Evolutionary conservation across 2,888 invertebrate species (phyloP), one percentile per base, ranked within the genome.

Genomic region (Drosophila atripex): DNA sequence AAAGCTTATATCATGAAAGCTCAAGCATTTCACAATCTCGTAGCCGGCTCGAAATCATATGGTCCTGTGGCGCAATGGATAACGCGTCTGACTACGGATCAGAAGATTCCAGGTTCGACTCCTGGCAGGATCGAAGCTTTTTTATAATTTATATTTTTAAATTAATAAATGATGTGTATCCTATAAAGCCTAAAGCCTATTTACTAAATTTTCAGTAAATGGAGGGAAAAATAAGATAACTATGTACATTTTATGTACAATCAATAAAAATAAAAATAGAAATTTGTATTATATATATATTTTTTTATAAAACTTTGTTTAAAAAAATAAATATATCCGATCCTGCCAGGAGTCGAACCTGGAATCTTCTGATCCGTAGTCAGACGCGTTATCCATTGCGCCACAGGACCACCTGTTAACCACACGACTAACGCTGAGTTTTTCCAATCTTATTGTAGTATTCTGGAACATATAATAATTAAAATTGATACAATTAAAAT

Each of bases 61-160:
- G 80, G 80, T 80, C 80, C 78, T 80, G 80, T 80, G 80, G 80
- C 80, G 80, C 80, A 80, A 80, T 80, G 80, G 80, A 80, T 80
- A 80, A 91, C 91, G 91, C 92, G 92, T 91, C 92, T 91, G 91
- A 91, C 92, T 91, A 91, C 90, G 91, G 91, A 91, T 91, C 91
- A 91, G 91, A 91, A 91, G 91, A 91, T 91, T 91, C 92, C 73
- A 80, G 87, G 87, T 80, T 86, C 87, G 87, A 79, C 85, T 79
- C 78, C 78, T 78, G 78, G 78, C 78, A 78, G 78, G 78, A 78
- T 78, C 78, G 78, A 41, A 5, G 5, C 25, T 52, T 38, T 52
- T 39, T 35, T 32, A 12, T 6, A 12, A 6, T 38, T 51, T 39
- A 39, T 14, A 12, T 30, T 28, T 6, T 8, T 16, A 23, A 9